A percentile compares a stretch with the other conserved stretches of the same genome.
Evolutionary conservation across 2,888 invertebrate genomes (phyloP).

Genomic region (Dorcus hopei): DNA sequence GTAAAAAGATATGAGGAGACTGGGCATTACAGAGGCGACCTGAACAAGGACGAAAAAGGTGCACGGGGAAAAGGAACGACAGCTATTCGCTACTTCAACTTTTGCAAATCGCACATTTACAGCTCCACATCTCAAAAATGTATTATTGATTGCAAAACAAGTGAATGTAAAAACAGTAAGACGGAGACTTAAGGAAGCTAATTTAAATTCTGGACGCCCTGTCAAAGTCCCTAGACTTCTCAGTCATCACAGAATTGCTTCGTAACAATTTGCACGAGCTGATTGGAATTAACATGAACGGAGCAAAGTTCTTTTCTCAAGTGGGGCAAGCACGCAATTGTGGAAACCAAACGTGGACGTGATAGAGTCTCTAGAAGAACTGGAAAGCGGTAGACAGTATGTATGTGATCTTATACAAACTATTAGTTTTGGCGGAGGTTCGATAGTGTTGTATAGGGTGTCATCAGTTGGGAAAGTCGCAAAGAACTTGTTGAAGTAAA

Average conservation of each 20-base stretch:
- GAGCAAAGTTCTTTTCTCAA: constrained; percentile 5
- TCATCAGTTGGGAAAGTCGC: constrained; percentile 3
- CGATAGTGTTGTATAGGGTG: background rate
- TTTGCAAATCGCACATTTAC: too few species aligned
- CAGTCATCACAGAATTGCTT: background rate
- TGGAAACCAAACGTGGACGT: constrained; percentile 9
- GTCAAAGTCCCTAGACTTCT: background rate
- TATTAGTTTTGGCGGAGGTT: background rate
- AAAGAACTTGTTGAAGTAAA: constrained; percentile 10
- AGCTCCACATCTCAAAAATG: background rate
- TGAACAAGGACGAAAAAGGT: background rate
- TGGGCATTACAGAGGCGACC: too few species aligned
- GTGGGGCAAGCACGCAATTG: constrained; percentile 3
- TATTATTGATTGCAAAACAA: too few species aligned
- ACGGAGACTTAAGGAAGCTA: background rate
- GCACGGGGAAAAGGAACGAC: background rate
- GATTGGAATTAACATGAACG: constrained; percentile 1
- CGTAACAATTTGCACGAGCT: constrained; percentile 1
- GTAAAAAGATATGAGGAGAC: too few species aligned
- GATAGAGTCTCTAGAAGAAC: constrained; percentile 6
- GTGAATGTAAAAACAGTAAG: too few species aligned
- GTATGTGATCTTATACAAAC: background rate
- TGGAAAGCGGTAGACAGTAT: constrained; percentile 5
- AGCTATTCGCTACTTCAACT: background rate
- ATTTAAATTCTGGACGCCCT: background rate